Percentiles rank a stretch among this genome's conserved stretches.
Evolutionary conservation across 35 echinoderm and acorn worm genomes (phyloP).

Genomic region (Heliocidaris tuberculata): DNA sequence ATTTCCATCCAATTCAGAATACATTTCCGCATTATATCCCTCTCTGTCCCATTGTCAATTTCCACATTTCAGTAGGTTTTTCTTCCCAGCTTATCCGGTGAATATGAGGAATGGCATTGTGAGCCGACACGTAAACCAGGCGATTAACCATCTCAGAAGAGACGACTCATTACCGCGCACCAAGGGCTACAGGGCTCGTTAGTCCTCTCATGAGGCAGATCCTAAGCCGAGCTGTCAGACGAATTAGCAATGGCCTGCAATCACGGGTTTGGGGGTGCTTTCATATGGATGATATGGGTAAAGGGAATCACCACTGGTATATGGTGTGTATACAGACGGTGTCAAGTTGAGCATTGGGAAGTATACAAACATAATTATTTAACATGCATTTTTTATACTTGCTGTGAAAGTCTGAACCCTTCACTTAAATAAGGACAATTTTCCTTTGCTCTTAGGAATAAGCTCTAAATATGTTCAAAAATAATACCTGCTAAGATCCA

Average conservation of each 20-base stretch:
- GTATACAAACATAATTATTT: neutral
- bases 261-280: neutral
- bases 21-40: neutral
- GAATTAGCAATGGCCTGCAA: conserved; percentile 9
- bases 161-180: conserved; percentile 6
- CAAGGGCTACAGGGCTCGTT: conserved; percentile 1
- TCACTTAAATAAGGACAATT: too few relatives aligned
- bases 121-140: neutral
- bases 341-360: neutral
- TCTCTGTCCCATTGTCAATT: neutral
- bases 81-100: neutral
- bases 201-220: neutral
- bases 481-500: too few relatives aligned
- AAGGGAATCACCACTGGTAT: neutral
- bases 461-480: too few relatives aligned
- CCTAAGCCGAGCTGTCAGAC: neutral
- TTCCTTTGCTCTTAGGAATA: too few relatives aligned
- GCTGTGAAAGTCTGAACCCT: too few relatives aligned
- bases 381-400: neutral
- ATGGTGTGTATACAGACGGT: neutral
- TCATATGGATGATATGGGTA: neutral
- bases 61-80: neutral
- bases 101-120: neutral
- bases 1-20: neutral
- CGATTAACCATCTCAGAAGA: conserved; percentile 2